Percentiles rank a stretch among this genome's conserved stretches.
phyloP scores from a whole-genome alignment of 2,113 vertebrate species.

The Pandion haliaetus region DNA sequence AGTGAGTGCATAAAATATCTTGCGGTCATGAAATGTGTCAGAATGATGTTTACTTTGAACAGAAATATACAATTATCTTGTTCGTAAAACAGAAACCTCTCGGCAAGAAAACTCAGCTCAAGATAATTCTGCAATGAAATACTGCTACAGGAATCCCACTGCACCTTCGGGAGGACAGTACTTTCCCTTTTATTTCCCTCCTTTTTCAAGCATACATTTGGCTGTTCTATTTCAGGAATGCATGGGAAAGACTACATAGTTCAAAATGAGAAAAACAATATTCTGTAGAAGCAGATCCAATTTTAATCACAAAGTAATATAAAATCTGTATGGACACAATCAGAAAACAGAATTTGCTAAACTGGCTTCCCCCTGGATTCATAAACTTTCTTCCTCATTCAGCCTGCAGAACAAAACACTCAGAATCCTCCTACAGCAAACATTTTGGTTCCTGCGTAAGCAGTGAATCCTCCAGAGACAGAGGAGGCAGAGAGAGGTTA shows the following conservation, averaged over 20 bases:
- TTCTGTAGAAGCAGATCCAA: not conserved
- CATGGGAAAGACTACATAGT: not conserved
- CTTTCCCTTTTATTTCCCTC: not conserved
- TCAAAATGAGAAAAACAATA: not conserved
- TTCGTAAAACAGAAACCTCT: not conserved
- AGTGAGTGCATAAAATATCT: not conserved
- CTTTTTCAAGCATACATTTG: not conserved
- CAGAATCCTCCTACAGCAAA: not conserved
- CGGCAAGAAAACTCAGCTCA: not conserved
- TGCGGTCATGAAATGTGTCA: not conserved
- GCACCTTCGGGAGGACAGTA: not conserved
- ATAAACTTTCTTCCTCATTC: not conserved
- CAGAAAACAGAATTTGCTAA: not conserved
- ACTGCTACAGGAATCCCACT: not conserved
- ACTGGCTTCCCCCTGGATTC: not conserved
- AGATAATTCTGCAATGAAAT: not conserved
- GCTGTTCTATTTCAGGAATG: not conserved
- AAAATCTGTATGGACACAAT: not conserved
- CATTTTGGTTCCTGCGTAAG: not conserved
- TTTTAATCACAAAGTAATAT: not conserved
- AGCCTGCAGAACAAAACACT: not conserved
- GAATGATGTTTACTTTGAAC: not conserved
- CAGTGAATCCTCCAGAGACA: not conserved
- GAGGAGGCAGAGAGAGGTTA: not conserved
- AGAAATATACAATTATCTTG: conserved; percentile 19